Evolutionary conservation across 2,797 vertebrate genomes (phyloP), one percentile per base, ranked within the genome.

Genomic region (Pipistrellus nathusii): DNA sequence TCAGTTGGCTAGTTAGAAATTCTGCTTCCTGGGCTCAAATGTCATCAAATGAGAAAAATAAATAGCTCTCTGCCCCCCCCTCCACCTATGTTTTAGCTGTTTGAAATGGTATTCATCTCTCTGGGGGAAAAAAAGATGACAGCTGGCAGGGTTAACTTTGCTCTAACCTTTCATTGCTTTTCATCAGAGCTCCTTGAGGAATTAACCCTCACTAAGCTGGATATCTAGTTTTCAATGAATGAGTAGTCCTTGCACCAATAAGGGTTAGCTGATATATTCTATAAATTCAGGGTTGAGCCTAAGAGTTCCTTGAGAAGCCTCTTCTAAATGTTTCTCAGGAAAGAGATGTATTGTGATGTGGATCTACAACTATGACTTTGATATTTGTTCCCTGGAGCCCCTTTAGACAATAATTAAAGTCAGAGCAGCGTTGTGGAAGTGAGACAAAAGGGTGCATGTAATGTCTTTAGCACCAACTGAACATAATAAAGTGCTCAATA

Each of bases 151-250:
- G 86, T 72, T 95, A 41, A 73, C 95, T 95, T 86, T 76, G 30
- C 71, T 95, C 68, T 96, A 93, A 96, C 89, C 85, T 94, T 96
- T 77, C 69, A 75, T 53, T 96, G 89, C 90, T 94, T 95, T 95
- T 87, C 64, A 77, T 71, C 27, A 8, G 11, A 44, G 64, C 69
- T 93, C 84, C 84, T 94, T 89, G 69, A 94, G 69, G 21, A 95
- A 97, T 96, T 97, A 97, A 95, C 94, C 76, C 72, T 89, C 84
- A 76, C 81, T 78, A 75, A 93, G 64, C 89, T 94, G 80, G 82
- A 85, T 84, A 91, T 48, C 23, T 90, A 20, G 5, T 68, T 91
- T 86, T 85, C 68, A 68, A 38, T 89, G 48, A 89, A 85, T 35
- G 46, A 1, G 7, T 51, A 14, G 62, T 71, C 38, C 23, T 94